phyloP scores from a whole-genome alignment of 2,797 vertebrate species.

The Erpetoichthys calabaricus region DNA sequence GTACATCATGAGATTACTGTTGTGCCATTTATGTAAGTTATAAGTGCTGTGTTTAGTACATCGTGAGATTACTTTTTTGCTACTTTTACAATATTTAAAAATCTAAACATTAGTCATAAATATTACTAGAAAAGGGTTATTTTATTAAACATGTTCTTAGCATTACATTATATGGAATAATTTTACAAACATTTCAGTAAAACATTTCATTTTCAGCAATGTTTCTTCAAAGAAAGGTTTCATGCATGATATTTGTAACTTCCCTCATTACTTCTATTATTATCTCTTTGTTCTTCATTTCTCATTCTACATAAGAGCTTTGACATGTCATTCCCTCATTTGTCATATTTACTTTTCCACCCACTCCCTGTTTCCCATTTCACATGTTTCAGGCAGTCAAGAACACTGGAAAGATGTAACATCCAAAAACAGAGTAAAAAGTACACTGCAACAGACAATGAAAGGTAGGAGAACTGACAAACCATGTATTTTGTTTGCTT shows the following conservation, averaged over 20 bases:
- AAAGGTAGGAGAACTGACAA: constrained; percentile 64
- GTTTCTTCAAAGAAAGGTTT: too few relatives aligned
- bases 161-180: too few relatives aligned
- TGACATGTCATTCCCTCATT: constrained; percentile 21
- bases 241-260: neutral
- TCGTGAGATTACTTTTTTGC: too few relatives aligned
- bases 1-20: too few relatives aligned
- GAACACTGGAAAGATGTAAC: constrained; percentile 76
- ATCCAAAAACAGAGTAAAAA: constrained; percentile 74
- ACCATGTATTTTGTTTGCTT: constrained; percentile 7
- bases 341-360: constrained; percentile 25
- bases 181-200: too few relatives aligned
- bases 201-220: too few relatives aligned
- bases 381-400: constrained; percentile 68
- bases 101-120: too few relatives aligned
- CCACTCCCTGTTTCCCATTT: constrained; percentile 48
- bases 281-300: constrained; percentile 1
- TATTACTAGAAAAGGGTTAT: too few relatives aligned
- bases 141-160: too few relatives aligned
- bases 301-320: constrained; percentile 9
- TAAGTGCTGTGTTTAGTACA: too few relatives aligned
- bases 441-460: constrained; percentile 58
- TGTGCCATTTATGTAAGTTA: too few relatives aligned
- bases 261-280: neutral
- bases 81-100: too few relatives aligned